These are phyloP conservation scores for Cryptops parisi DNA, from an alignment of 2,888 invertebrate genomes.

Conservation along the genomic window DNA sequence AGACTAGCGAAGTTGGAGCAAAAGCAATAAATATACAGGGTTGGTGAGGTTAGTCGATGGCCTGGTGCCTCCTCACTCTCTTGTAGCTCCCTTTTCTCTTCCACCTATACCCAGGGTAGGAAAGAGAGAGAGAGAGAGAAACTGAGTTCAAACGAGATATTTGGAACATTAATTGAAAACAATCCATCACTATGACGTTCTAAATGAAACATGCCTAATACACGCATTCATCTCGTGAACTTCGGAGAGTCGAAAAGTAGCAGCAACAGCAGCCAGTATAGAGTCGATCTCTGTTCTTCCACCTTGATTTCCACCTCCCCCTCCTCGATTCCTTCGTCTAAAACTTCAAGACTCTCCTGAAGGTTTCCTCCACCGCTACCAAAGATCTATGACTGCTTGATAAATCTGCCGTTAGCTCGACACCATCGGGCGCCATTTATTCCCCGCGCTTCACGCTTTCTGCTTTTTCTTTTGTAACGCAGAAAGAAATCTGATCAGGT, in stretches of 20 bases:
- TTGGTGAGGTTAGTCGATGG: background rate
- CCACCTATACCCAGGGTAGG: too few relatives aligned
- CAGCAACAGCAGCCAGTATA: too few relatives aligned
- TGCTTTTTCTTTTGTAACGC: too few relatives aligned
- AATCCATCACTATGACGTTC: constrained; percentile 10
- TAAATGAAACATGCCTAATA: constrained; percentile 5
- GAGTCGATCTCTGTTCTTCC: background rate
- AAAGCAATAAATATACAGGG: constrained; percentile 11
- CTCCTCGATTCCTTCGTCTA: too few relatives aligned
- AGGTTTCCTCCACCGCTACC: too few relatives aligned
- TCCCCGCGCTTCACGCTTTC: too few relatives aligned
- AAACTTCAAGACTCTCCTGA: too few relatives aligned
- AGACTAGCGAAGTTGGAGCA: constrained; percentile 9
- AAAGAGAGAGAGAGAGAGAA: too few relatives aligned
- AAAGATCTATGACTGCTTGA: too few relatives aligned
- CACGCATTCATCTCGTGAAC: background rate
- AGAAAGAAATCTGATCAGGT: too few relatives aligned
- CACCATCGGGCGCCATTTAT: too few relatives aligned
- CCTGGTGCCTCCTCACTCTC: constrained; percentile 1
- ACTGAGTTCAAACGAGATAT: constrained; percentile 1
- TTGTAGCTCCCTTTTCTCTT: background rate
- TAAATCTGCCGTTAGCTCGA: too few relatives aligned
- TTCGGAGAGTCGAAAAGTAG: background rate
- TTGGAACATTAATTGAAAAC: constrained; percentile 12
- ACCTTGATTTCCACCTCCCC: background rate